A percentile compares a stretch with the other conserved stretches of the same genome.
Evolutionary conservation across 2,113 vertebrate species (phyloP).

Genomic region (Pimephales promelas): DNA sequence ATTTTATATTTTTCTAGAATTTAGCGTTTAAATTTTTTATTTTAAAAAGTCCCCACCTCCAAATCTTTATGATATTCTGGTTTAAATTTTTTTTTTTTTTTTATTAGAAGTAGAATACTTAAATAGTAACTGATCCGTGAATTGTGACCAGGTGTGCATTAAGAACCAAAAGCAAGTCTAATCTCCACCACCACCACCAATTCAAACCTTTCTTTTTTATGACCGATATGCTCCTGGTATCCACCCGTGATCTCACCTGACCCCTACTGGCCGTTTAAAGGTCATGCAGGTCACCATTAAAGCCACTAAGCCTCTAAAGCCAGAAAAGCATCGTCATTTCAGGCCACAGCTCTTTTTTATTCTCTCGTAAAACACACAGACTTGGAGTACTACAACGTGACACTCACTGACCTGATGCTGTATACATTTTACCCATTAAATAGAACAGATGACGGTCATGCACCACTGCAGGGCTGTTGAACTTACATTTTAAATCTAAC

Average conservation of each 20-base stretch:
- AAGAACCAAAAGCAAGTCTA: background rate
- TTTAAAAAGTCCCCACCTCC: background rate
- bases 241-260: constrained; percentile 61
- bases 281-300: constrained; percentile 52
- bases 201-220: constrained; percentile 55
- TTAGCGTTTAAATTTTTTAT: background rate
- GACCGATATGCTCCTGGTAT: constrained; percentile 54
- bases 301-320: background rate
- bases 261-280: constrained; percentile 9
- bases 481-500: background rate
- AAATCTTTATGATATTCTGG: background rate
- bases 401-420: constrained; percentile 42
- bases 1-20: background rate
- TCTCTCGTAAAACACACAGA: constrained; percentile 55
- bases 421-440: constrained; percentile 54
- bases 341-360: constrained; percentile 29
- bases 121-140: background rate
- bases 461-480: constrained; percentile 26
- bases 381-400: constrained; percentile 29
- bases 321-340: constrained; percentile 29
- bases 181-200: background rate
- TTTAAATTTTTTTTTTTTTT: background rate
- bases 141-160: background rate
- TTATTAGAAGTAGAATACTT: background rate
- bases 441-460: constrained; percentile 41